Percentiles rank a stretch among this genome's conserved stretches.
Conservation (phyloP, 1,140 invertebrate species). For the Lepidurus packardi region DNA sequence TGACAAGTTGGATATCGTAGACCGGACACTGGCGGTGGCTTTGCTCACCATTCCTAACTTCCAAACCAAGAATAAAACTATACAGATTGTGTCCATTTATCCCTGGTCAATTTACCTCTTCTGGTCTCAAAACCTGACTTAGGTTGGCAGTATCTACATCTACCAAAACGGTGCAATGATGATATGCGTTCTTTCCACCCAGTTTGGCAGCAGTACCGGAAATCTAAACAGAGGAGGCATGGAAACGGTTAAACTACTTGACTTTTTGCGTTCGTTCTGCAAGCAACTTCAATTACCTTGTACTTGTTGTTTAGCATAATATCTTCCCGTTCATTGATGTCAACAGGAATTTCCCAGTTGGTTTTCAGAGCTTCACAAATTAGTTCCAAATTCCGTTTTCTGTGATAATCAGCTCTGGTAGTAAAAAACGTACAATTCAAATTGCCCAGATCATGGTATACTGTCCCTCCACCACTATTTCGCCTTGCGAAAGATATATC, state of each 20-base stretch:
- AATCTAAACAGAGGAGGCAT: conserved; percentile 51
- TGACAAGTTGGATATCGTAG: conserved; percentile 69
- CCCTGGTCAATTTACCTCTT: conserved; percentile 37
- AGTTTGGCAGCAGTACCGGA: conserved; percentile 90
- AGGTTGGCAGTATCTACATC: conserved; percentile 70
- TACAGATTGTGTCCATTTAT: conserved; percentile 29
- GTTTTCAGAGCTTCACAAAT: conserved; percentile 70
- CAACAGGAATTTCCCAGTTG: conserved; percentile 67
- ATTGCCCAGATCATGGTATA: conserved; percentile 92
- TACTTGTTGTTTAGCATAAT: conserved; percentile 69
- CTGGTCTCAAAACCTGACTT: conserved; percentile 43
- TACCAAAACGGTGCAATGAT: conserved; percentile 88
- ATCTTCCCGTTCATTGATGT: conserved; percentile 72
- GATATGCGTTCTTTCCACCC: conserved; percentile 75
- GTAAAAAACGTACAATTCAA: conserved; percentile 88
- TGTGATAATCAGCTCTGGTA: conserved; percentile 65
- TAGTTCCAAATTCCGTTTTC: conserved; percentile 76
- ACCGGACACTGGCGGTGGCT: conserved; percentile 71
- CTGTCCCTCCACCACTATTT: conserved; percentile 92
- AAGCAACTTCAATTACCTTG: conserved; percentile 58
- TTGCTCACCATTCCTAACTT: conserved; percentile 63
- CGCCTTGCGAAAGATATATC: conserved; percentile 69
- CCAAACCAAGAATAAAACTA: conserved; percentile 41
- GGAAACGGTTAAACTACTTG: conserved; percentile 20
- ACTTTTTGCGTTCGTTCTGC: background rate